Conservation (phyloP, 1,140 invertebrate genomes). For the Drosophila yakuba region DNA sequence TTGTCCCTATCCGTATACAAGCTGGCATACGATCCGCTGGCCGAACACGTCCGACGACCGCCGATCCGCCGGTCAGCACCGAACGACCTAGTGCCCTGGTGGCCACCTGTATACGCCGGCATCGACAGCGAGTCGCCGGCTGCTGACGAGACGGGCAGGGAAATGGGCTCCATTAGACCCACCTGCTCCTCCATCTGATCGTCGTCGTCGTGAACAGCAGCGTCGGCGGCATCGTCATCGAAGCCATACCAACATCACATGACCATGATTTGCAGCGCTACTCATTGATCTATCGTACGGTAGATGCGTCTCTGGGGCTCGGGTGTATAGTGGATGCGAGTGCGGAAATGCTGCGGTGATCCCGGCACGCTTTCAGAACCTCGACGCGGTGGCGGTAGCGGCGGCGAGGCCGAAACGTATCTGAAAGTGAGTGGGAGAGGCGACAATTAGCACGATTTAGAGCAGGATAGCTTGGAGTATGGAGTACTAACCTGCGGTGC, state of each 20-base stretch:
- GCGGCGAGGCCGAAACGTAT: slow-evolving; percentile 89
- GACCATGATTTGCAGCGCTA: slow-evolving; percentile 84
- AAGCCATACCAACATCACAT: slow-evolving; percentile 85
- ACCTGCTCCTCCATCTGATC: not conserved
- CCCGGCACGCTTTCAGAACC: slow-evolving; percentile 89
- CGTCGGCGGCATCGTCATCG: slow-evolving; percentile 57
- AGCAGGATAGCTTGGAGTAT: not conserved
- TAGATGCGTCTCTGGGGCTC: slow-evolving; percentile 89
- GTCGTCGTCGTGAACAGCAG: slow-evolving; percentile 7
- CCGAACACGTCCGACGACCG: slow-evolving; percentile 20
- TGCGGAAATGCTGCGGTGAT: slow-evolving; percentile 88
- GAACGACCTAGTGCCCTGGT: not conserved
- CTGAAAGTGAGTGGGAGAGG: slow-evolving; percentile 68
- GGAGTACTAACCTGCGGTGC: slow-evolving; percentile 86
- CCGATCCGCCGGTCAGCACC: not conserved
- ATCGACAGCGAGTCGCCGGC: slow-evolving; percentile 15
- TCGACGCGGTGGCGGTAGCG: slow-evolving; percentile 89
- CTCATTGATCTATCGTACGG: slow-evolving; percentile 86
- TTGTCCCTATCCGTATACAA: slow-evolving; percentile 22
- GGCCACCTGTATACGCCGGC: not conserved
- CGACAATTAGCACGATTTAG: not conserved
- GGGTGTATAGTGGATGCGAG: slow-evolving; percentile 89
- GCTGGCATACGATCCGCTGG: slow-evolving; percentile 36
- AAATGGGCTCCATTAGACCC: slow-evolving; percentile 4
- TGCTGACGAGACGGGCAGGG: slow-evolving; percentile 10